Evolutionary conservation across 2,113 vertebrate genomes (phyloP).

Genomic region (Melierax canorus): DNA sequence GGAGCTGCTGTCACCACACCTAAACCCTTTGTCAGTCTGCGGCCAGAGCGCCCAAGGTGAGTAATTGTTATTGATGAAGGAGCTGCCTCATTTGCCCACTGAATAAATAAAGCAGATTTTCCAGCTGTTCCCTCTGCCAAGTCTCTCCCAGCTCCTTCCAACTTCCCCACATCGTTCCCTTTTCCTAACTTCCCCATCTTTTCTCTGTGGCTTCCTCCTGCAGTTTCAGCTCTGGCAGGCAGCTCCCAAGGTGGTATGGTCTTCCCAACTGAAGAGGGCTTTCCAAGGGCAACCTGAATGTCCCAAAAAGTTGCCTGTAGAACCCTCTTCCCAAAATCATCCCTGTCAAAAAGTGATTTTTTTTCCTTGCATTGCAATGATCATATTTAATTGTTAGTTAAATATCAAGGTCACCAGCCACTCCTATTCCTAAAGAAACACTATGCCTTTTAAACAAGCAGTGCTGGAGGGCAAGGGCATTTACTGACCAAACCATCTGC

Average conservation of each 20-base stretch:
- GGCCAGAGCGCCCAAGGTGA: neutral
- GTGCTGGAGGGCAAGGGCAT: slow-evolving; percentile 10
- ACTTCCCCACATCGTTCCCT: neutral
- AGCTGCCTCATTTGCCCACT: neutral
- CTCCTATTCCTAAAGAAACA: neutral
- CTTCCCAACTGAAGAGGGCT: neutral
- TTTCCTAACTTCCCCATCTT: neutral
- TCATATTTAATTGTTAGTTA: slow-evolving; percentile 11
- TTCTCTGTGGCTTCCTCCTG: neutral
- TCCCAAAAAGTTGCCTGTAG: neutral
- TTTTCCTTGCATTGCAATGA: neutral
- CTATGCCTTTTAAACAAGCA: neutral
- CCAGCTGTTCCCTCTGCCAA: neutral
- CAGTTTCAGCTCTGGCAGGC: neutral
- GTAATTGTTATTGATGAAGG: neutral
- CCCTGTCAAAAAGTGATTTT: neutral
- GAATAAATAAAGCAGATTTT: slow-evolving; percentile 21
- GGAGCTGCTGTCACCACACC: neutral
- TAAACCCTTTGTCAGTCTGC: neutral
- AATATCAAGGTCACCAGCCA: neutral
- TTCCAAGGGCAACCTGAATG: neutral
- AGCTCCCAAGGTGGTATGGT: neutral
- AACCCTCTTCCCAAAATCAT: neutral
- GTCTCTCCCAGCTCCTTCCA: neutral
- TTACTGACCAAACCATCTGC: slow-evolving; percentile 3